phyloP scores from a whole-genome alignment of 2,888 invertebrate genomes.

The Serripes groenlandicus region DNA sequence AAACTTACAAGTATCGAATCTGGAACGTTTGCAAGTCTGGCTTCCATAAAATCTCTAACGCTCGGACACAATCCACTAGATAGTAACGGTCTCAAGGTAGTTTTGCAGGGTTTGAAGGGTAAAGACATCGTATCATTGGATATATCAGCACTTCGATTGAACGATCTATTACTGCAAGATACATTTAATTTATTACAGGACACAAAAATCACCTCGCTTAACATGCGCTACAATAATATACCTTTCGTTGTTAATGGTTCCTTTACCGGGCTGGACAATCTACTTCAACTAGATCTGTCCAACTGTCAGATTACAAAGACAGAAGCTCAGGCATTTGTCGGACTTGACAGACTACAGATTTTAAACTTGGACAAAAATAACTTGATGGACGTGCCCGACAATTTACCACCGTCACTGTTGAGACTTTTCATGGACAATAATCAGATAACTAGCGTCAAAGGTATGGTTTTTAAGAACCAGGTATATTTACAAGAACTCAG shows the following conservation, averaged over 20 bases:
- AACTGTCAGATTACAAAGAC: constrained; percentile 67
- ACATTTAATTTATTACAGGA: constrained; percentile 72
- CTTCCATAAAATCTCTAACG: constrained; percentile 71
- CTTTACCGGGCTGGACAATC: constrained; percentile 70
- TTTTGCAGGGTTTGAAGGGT: constrained; percentile 64
- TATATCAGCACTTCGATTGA: constrained; percentile 71
- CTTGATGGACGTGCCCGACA: constrained; percentile 66
- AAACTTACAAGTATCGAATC: constrained; percentile 64
- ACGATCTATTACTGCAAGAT: constrained; percentile 67
- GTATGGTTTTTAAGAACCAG: constrained; percentile 92
- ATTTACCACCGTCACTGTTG: constrained; percentile 69
- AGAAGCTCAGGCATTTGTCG: constrained; percentile 66
- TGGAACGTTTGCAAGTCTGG: constrained; percentile 66
- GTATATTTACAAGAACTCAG: constrained; percentile 93
- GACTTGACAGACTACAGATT: constrained; percentile 65
- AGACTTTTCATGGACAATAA: constrained; percentile 85
- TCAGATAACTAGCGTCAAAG: constrained; percentile 92
- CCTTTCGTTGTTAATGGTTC: constrained; percentile 55
- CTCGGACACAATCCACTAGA: constrained; percentile 75
- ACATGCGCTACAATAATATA: constrained; percentile 73
- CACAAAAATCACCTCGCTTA: constrained; percentile 69
- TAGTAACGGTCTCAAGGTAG: constrained; percentile 59
- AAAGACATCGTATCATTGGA: constrained; percentile 71
- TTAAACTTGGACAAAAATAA: constrained; percentile 73
- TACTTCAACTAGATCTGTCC: constrained; percentile 71